Conservation (phyloP, 2,797 vertebrate species). For the Urophycis tenuis region DNA sequence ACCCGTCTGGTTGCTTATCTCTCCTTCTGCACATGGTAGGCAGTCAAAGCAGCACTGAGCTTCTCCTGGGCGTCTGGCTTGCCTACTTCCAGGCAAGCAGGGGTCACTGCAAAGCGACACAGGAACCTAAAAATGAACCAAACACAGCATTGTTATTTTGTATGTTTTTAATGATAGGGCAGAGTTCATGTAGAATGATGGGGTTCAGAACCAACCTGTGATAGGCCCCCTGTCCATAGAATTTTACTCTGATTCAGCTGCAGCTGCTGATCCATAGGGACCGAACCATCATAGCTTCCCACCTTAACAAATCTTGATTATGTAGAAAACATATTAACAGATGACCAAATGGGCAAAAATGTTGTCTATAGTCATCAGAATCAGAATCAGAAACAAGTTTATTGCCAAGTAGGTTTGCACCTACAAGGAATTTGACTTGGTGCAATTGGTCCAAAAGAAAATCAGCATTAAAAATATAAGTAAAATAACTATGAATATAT, state of each 20-base stretch:
- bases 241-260: constrained; percentile 52
- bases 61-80: constrained; percentile 53
- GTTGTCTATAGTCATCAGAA: background rate
- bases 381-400: too few relatives aligned
- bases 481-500: too few relatives aligned
- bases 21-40: constrained; percentile 68
- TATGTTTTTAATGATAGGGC: background rate
- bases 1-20: constrained; percentile 70
- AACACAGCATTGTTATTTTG: background rate
- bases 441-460: too few relatives aligned
- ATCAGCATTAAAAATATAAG: too few relatives aligned
- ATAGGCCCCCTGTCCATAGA: constrained; percentile 58
- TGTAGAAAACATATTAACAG: background rate
- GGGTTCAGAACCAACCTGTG: constrained; percentile 42
- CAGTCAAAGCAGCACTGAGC: constrained; percentile 72
- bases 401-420: too few relatives aligned
- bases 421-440: too few relatives aligned
- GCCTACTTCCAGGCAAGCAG: constrained; percentile 64
- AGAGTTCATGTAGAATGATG: background rate
- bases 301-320: constrained; percentile 63
- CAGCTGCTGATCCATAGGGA: constrained; percentile 53
- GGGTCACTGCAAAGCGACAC: constrained; percentile 59
- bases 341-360: background rate
- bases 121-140: constrained; percentile 53
- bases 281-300: constrained; percentile 69